Conservation (phyloP, 2,888 invertebrate species). For the Meliscaeva auricollis region DNA sequence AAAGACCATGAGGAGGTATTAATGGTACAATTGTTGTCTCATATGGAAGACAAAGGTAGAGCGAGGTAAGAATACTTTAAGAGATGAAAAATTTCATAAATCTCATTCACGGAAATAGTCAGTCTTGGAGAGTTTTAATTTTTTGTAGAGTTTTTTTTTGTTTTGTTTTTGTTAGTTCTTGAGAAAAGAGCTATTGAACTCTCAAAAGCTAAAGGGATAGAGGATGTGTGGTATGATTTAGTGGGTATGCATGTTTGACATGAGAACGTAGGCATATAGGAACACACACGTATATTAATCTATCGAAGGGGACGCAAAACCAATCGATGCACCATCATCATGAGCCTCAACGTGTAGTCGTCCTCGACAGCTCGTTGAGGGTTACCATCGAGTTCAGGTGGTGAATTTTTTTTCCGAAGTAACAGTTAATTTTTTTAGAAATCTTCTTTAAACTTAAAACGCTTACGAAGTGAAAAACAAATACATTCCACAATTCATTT, state of each 20-base stretch:
- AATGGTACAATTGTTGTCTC: neutral
- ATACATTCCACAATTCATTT: no score
- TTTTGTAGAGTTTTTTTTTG: neutral
- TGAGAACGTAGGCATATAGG: slow-evolving; percentile 65
- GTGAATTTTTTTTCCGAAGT: no score
- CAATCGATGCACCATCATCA: slow-evolving; percentile 64
- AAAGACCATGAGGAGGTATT: neutral
- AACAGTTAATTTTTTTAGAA: no score
- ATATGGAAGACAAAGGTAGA: neutral
- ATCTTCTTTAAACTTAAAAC: no score
- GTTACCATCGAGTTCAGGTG: slow-evolving; percentile 8
- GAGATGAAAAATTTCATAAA: slow-evolving; percentile 67
- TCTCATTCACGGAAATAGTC: slow-evolving; percentile 69
- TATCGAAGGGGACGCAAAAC: slow-evolving; percentile 63
- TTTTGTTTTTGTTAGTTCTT: slow-evolving; percentile 8
- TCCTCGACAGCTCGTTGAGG: slow-evolving; percentile 37
- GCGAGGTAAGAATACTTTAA: slow-evolving; percentile 44
- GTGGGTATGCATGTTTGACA: slow-evolving; percentile 68
- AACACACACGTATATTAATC: slow-evolving; percentile 62
- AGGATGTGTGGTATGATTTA: slow-evolving; percentile 59
- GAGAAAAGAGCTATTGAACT: slow-evolving; percentile 62
- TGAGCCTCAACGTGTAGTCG: slow-evolving; percentile 22
- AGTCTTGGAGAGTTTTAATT: slow-evolving; percentile 21
- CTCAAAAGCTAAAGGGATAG: slow-evolving; percentile 45
- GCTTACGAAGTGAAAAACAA: no score